Conservation (phyloP, 2,113 vertebrate species). For the Guaruba guarouba region DNA sequence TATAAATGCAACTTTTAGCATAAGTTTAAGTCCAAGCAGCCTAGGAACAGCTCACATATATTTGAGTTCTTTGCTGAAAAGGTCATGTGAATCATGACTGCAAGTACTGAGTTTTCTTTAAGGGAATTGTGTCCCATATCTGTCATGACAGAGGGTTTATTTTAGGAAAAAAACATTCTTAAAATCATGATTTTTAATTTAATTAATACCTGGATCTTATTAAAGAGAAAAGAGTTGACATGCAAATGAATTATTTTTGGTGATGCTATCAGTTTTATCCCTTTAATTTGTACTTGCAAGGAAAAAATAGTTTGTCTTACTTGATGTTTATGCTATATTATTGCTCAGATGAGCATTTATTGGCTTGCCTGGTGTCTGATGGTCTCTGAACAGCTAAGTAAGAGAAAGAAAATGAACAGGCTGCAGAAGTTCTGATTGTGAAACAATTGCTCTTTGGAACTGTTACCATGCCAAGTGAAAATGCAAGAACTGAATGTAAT, state of each 20-base stretch:
- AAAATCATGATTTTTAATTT: background rate
- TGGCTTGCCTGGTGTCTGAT: conserved; percentile 18
- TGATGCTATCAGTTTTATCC: background rate
- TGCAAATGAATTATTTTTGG: background rate
- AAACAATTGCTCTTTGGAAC: conserved; percentile 60
- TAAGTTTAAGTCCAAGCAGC: background rate
- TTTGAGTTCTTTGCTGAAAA: background rate
- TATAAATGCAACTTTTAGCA: background rate
- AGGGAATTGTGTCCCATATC: background rate
- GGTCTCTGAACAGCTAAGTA: conserved; percentile 47
- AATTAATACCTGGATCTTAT: background rate
- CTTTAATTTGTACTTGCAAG: background rate
- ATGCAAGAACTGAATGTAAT: conserved; percentile 62
- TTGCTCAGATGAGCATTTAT: conserved; percentile 1
- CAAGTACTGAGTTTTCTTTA: background rate
- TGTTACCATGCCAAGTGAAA: conserved; percentile 66
- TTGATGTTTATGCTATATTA: background rate
- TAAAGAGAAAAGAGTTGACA: background rate
- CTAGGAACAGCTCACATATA: background rate
- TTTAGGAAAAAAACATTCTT: background rate
- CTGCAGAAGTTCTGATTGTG: conserved; percentile 63
- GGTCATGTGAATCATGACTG: background rate
- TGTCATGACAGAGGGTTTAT: background rate
- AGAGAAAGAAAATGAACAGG: conserved; percentile 43
- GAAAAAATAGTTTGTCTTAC: background rate